Base-by-base conservation (phyloP, 2,113 vertebrate genomes). In the Peucedramus taeniatus region DNA sequence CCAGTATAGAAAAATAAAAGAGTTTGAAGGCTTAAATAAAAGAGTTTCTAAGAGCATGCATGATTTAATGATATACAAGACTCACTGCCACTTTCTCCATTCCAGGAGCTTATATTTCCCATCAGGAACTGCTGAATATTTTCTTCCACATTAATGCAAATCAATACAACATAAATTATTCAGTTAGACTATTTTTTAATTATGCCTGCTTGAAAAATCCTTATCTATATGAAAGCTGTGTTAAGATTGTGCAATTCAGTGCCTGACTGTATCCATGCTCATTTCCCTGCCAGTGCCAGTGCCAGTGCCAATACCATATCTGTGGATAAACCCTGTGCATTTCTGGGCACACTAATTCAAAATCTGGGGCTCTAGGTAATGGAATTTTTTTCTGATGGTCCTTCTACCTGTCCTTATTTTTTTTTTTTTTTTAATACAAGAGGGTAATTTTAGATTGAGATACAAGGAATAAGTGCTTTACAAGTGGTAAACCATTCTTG, bases 341-440 rank as follows among this genome's bases (percentile, higher is more conserved):
- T 77, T 87, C 54, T 70, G 50, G 33, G 28, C 23, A 80, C 1
- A 3, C 33, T 30, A 59, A 70, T 63, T 74, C 18, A 59, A 75
- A 89, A 37, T 50, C 59, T 66, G 15, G 13, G 19, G 16, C 5
- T 75, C 11, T 35, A 18, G 12, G 19, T 19, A 87, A 77, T 4
- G 23, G 28, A 64, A 49, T 8, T 0, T 24, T 87, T 84, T 93
- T 47, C 40, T 63, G 5, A 1, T 2, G 5, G 10, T 47, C 15
- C 7, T 81, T 74, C 59, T 33, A n/a, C 5, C 0, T 0, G 2
- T 57, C 13, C 22, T 40, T 21, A 57, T 11, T 18, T 15, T 35
- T 44, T 51, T 21, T 57, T 57, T 57, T 21, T 33, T 42, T 28
- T 3, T 15, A 39, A 33, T 50, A 56, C 11, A 24, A 40, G 26